Evolutionary conservation across 1,140 invertebrate species (phyloP).

Genomic region (Trinorchestia longiramus): DNA sequence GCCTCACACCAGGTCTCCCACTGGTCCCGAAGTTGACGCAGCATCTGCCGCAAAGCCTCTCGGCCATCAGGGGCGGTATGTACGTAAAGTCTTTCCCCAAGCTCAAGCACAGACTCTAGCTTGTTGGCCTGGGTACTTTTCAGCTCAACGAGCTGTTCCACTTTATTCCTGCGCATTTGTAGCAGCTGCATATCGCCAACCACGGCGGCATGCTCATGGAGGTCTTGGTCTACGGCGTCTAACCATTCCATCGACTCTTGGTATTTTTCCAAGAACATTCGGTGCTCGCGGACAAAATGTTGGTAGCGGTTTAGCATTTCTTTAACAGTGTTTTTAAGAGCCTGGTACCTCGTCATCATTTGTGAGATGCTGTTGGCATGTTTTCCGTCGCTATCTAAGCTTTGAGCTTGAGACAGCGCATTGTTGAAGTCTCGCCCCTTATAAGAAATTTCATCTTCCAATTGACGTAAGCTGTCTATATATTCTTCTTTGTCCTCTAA

Average conservation of each 20-base stretch:
- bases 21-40: slow-evolving; percentile 80
- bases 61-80: slow-evolving; percentile 94
- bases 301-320: slow-evolving; percentile 76
- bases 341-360: slow-evolving; percentile 85
- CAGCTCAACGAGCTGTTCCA: slow-evolving; percentile 84
- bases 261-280: slow-evolving; percentile 83
- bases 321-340: slow-evolving; percentile 84
- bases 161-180: slow-evolving; percentile 86
- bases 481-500: slow-evolving; percentile 85
- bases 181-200: slow-evolving; percentile 87
- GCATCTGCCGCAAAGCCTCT: slow-evolving; percentile 89
- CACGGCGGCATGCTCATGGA: slow-evolving; percentile 82
- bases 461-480: slow-evolving; percentile 81
- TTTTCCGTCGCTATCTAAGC: slow-evolving; percentile 82
- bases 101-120: slow-evolving; percentile 88
- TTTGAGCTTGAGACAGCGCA: slow-evolving; percentile 78
- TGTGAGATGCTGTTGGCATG: slow-evolving; percentile 83
- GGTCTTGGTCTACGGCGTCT: slow-evolving; percentile 82
- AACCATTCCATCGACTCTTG: slow-evolving; percentile 82
- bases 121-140: slow-evolving; percentile 83
- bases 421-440: slow-evolving; percentile 81
- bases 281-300: slow-evolving; percentile 87
- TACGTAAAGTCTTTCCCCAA: slow-evolving; percentile 90
- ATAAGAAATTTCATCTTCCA: slow-evolving; percentile 81
- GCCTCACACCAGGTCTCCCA: slow-evolving; percentile 92